A percentile compares a stretch with the other conserved stretches of the same genome.
Evolutionary conservation across 2,797 vertebrate species (phyloP).

Genomic region (Heliangelus exortis): DNA sequence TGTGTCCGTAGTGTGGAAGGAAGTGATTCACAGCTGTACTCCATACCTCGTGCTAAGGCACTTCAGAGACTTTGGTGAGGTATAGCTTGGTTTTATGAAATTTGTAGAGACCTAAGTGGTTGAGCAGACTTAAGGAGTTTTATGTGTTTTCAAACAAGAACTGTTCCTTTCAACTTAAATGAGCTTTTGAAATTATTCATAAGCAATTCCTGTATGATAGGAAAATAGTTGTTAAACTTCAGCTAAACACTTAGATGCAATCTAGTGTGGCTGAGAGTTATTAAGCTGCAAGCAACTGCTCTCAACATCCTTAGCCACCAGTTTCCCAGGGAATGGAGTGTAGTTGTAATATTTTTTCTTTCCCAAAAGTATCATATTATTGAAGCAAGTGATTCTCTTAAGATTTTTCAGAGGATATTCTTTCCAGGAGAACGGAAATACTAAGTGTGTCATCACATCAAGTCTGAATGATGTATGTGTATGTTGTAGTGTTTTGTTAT

Average conservation of each 20-base stretch:
- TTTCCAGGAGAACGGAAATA: neutral
- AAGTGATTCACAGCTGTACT: neutral
- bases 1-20: neutral
- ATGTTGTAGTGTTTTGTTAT: neutral
- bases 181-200: neutral
- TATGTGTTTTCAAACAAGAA: neutral
- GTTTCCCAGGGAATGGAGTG: neutral
- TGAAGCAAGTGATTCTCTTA: neutral
- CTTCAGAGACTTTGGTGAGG: neutral
- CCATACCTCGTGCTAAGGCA: rapidly evolving
- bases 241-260: too few species aligned
- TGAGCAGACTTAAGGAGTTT: neutral
- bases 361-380: neutral
- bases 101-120: neutral
- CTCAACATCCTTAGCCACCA: neutral
- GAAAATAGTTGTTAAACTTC: neutral
- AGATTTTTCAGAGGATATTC: neutral
- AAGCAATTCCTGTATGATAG: neutral
- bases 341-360: neutral
- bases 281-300: neutral
- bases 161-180: neutral
- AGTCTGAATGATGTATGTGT: neutral
- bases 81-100: rapidly evolving
- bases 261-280: neutral
- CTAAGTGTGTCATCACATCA: neutral